A percentile compares a stretch with the other conserved stretches of the same genome.
Evolutionary conservation across 2,888 invertebrate species (phyloP).

Genomic region (Machimus atricapillus): DNA sequence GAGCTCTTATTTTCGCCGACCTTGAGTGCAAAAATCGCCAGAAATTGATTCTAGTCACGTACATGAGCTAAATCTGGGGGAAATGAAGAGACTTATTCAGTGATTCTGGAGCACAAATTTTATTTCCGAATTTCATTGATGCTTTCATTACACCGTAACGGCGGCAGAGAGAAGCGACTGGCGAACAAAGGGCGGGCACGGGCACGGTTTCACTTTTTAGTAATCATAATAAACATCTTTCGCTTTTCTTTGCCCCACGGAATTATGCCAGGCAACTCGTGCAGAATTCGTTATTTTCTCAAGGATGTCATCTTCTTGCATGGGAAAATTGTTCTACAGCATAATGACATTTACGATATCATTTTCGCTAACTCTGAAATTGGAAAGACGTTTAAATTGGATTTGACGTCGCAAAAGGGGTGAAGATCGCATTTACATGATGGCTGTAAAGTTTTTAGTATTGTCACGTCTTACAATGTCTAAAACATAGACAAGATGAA

Average conservation of each 20-base stretch:
- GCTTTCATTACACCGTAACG: not conserved
- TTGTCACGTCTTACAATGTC: not conserved
- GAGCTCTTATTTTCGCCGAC: conserved; percentile 7
- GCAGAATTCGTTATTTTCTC: conserved; percentile 5
- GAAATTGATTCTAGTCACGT: conserved; percentile 12
- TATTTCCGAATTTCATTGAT: conserved; percentile 27
- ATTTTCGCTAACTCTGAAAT: not conserved
- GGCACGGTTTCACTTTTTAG: conserved; percentile 17
- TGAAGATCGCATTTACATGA: not conserved
- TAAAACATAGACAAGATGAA: not conserved
- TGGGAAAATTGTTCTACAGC: not conserved
- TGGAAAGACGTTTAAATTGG: not conserved
- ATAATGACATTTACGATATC: not conserved
- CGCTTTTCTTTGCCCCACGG: not conserved
- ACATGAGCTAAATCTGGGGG: conserved; percentile 4
- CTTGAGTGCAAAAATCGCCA: conserved; percentile 18
- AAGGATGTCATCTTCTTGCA: not conserved
- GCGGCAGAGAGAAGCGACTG: not conserved
- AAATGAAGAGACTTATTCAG: conserved; percentile 29
- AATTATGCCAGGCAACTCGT: conserved; percentile 5
- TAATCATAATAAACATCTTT: conserved; percentile 20
- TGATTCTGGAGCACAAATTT: conserved; percentile 14
- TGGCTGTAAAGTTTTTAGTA: not conserved
- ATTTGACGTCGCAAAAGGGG: not conserved
- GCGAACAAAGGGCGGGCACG: not conserved